Evolutionary conservation across 2,888 invertebrate genomes (phyloP).

Genomic region (Neoascia interrupta): DNA sequence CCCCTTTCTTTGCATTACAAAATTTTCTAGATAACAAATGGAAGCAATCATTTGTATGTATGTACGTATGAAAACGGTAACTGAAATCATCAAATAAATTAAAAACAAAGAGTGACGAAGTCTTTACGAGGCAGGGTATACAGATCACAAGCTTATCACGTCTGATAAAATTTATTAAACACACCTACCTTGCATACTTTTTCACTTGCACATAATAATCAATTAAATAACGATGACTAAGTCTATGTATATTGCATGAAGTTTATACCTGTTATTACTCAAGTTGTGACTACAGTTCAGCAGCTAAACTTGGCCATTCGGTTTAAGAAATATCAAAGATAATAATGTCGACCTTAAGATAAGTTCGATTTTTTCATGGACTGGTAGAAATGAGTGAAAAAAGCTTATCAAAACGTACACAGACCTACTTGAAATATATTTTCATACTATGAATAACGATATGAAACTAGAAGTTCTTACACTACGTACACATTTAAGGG

Average conservation of each 20-base stretch:
- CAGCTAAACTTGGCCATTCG: conserved; percentile 37
- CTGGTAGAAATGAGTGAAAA: neutral
- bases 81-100: conserved; percentile 53
- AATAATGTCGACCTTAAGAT: conserved; percentile 27
- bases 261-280: too few species aligned
- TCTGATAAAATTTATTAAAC: conserved; percentile 29
- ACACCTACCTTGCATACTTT: too few species aligned
- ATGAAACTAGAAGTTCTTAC: too few species aligned
- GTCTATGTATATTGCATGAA: too few species aligned
- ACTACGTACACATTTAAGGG: too few species aligned
- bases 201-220: too few species aligned
- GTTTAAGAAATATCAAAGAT: neutral
- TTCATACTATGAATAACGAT: too few species aligned
- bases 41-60: conserved; percentile 31
- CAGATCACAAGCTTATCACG: conserved; percentile 27
- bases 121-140: conserved; percentile 3
- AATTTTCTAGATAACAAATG: conserved; percentile 42
- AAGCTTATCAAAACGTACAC: too few species aligned
- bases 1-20: conserved; percentile 32
- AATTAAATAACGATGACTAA: too few species aligned
- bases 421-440: too few species aligned
- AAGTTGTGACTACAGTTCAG: conserved; percentile 8
- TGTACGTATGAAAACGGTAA: conserved; percentile 29
- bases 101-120: conserved; percentile 43
- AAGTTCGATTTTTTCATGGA: conserved; percentile 2